Evolutionary conservation across 1,140 invertebrate genomes (phyloP).

Genomic region (Scaptomyza montana): DNA sequence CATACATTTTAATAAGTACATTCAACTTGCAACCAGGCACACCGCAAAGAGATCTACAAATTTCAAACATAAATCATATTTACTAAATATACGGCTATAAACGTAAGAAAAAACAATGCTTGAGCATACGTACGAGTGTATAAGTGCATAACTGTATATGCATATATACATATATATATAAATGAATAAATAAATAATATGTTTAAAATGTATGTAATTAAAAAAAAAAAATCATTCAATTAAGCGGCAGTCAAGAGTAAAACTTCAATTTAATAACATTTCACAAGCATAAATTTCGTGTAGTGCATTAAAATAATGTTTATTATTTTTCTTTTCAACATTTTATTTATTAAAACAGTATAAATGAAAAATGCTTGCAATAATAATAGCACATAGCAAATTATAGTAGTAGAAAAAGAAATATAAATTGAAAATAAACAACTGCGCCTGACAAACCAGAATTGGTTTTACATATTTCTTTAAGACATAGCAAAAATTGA

Average conservation of each 20-base stretch:
- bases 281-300: constrained; percentile 6
- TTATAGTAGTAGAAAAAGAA: constrained; percentile 7
- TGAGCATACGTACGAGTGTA: constrained; percentile 25
- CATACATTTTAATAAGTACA: constrained; percentile 24
- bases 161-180: constrained; percentile 32
- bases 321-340: constrained; percentile 18
- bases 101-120: constrained; percentile 50
- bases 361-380: constrained; percentile 27
- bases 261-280: constrained; percentile 36
- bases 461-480: constrained; percentile 57
- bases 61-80: constrained; percentile 52
- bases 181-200: constrained; percentile 60
- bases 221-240: constrained; percentile 55
- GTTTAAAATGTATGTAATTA: constrained; percentile 72
- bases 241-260: constrained; percentile 48
- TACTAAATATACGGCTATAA: constrained; percentile 61
- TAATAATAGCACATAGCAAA: constrained; percentile 39
- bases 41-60: constrained; percentile 57
- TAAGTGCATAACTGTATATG: constrained; percentile 51
- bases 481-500: constrained; percentile 70
- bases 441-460: constrained; percentile 37
- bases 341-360: not conserved
- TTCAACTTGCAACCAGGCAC: constrained; percentile 51
- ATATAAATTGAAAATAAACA: constrained; percentile 23
- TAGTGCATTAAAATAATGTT: constrained; percentile 12